Percentiles rank a stretch among this genome's conserved stretches.
Conservation (phyloP, 2,797 vertebrate species). For the Gambelia wislizenii region DNA sequence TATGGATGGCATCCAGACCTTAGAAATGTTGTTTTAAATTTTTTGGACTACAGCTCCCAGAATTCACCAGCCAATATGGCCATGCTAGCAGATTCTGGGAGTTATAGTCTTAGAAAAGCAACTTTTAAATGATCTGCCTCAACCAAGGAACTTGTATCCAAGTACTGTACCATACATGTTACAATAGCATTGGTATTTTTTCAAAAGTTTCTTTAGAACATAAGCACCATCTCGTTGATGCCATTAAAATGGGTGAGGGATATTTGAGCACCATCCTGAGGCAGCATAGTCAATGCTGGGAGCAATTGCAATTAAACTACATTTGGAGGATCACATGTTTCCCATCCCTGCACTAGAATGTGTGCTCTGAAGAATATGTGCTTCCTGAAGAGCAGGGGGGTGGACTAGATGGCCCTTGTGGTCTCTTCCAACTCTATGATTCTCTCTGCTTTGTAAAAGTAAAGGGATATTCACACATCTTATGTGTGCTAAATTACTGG, state of each 20-base stretch:
- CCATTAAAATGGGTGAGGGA: neutral
- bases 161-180: constrained; percentile 53
- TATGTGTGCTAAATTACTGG: neutral
- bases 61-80: no score
- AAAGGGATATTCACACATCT: neutral
- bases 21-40: no score
- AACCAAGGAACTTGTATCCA: constrained; percentile 51
- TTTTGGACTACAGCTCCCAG: no score
- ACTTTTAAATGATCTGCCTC: neutral
- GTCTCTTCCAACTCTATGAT: no score
- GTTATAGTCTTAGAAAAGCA: no score
- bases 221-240: neutral
- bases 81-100: no score
- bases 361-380: no score
- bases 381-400: no score
- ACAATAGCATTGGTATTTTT: constrained; percentile 19
- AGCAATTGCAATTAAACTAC: neutral
- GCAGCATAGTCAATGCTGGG: neutral
- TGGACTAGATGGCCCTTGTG: no score
- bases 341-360: neutral
- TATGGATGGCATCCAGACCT: constrained; percentile 39
- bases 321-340: neutral
- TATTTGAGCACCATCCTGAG: neutral
- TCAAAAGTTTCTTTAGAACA: constrained; percentile 46
- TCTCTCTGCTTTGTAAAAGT: neutral